Evolutionary conservation across 1,140 invertebrate genomes (phyloP), one percentile per base, ranked within the genome.

Genomic region (Brachionus rubens): DNA sequence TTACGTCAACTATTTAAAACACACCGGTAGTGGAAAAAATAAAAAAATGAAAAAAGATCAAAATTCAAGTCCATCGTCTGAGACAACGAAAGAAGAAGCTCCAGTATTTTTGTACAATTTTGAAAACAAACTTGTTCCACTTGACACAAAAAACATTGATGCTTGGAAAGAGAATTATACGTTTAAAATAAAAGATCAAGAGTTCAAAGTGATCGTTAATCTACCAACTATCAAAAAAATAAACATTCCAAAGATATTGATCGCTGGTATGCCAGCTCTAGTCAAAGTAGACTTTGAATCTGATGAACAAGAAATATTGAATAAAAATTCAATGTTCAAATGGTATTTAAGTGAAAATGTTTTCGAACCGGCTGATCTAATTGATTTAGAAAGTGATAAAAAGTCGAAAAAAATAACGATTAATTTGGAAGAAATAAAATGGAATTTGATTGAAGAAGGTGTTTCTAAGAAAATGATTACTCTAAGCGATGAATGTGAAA

Each of bases 111-210:
- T 72, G 9, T 52, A 41, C 9, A 46, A 72, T 50, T 10, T 30
- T 1, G 50, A 72, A 28, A 72, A 72, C 24, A 47, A 72, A 40
- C n/a, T 36, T 33, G 30, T 72, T 1, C 24, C 68, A 21, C 9
- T 30, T 10, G 68, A 72, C 4, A 72, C 68, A 16, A 72, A 72
- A 72, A 72, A 72, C 16, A 72, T 72, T 14, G 68, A 72, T 41
- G 68, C 68, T 0, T 72, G 68, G 68, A 72, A 72, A 41, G 68
- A 72, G 33, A 54, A 54, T 19, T 72, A 72, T 28, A 72, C 46
- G 24, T 54, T 72, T 30, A 28, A 48, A 40, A 33, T 72, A 0
- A 48, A 72, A 48, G 46, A 50, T 16, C 50, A 72, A 33, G 68
- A 72, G 24, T 72, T 72, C 19, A 72, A 72, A 54, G 68, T 72